phyloP scores from a whole-genome alignment of 2,113 vertebrate genomes.

The Clarias macrocephalus region DNA sequence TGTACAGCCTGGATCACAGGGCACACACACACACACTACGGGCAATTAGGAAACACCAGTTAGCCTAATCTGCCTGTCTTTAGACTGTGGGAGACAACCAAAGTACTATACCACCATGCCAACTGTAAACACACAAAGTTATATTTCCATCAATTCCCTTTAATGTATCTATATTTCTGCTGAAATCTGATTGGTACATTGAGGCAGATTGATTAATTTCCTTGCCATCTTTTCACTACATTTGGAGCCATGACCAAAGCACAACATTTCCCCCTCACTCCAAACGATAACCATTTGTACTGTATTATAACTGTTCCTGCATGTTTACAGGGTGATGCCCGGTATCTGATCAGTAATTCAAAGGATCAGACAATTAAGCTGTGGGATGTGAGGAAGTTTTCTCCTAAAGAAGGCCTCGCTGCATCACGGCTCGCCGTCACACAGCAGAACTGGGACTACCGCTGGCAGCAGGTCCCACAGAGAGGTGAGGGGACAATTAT shows the following conservation, averaged over 20 bases:
- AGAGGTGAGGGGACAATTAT: conserved; percentile 72
- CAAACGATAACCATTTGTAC: background rate
- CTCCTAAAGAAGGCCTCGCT: conserved; percentile 83
- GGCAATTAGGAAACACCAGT: too few relatives aligned
- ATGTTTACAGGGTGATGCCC: conserved; percentile 80
- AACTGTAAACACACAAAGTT: too few relatives aligned
- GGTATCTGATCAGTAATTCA: conserved; percentile 92
- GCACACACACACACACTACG: too few relatives aligned
- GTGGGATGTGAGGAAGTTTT: conserved; percentile 89
- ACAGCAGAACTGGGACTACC: conserved; percentile 94
- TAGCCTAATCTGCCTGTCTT: too few relatives aligned
- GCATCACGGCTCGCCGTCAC: conserved; percentile 86
- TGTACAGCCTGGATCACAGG: too few relatives aligned
- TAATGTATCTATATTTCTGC: background rate
- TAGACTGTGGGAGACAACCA: too few relatives aligned
- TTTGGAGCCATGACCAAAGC: background rate
- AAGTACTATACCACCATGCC: too few relatives aligned
- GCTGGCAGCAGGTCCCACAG: conserved; percentile 91
- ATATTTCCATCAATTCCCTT: background rate
- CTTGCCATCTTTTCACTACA: background rate
- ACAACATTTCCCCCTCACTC: background rate
- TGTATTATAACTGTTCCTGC: background rate
- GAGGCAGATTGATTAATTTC: background rate
- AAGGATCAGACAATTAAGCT: conserved; percentile 95
- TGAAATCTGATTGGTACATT: background rate